Percentiles rank a stretch among this genome's conserved stretches.
phyloP scores from a whole-genome alignment of 2,888 invertebrate species.

The Alloscopus bannaensis region DNA sequence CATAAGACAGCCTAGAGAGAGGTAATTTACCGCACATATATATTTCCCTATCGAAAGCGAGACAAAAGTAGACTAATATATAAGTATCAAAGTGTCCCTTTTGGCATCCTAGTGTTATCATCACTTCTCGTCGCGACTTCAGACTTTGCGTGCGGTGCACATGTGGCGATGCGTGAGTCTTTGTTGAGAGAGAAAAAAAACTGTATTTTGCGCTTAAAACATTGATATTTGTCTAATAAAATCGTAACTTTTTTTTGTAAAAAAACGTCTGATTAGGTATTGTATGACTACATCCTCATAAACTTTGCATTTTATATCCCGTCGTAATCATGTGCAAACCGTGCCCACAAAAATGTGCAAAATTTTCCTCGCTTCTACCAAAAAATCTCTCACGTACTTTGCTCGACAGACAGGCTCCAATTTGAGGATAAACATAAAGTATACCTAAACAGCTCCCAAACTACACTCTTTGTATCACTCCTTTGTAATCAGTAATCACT shows the following conservation, averaged over 20 bases:
- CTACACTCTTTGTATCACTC: not conserved
- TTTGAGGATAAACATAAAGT: slow-evolving; percentile 26
- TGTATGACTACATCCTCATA: no score
- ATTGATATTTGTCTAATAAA: not conserved
- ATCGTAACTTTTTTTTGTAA: not conserved
- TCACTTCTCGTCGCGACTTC: no score
- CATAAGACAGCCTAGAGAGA: no score
- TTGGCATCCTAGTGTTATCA: no score
- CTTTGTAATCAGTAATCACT: no score
- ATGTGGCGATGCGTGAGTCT: not conserved
- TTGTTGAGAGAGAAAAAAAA: no score
- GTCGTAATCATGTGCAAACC: slow-evolving; percentile 2
- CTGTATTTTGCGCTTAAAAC: not conserved
- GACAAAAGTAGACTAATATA: no score
- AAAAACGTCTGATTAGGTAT: not conserved
- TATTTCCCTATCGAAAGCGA: no score
- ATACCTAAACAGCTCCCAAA: slow-evolving; percentile 26
- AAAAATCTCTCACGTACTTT: slow-evolving; percentile 29
- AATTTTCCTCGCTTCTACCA: not conserved
- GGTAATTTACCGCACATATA: no score
- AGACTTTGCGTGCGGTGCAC: not conserved
- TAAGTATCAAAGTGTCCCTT: no score
- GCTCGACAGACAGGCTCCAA: slow-evolving; percentile 25
- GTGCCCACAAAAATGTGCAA: slow-evolving; percentile 11
- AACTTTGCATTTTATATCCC: no score